Evolutionary conservation across 2,888 invertebrate species (phyloP), one percentile per base, ranked within the genome.

Genomic region (Leucoma salicis): DNA sequence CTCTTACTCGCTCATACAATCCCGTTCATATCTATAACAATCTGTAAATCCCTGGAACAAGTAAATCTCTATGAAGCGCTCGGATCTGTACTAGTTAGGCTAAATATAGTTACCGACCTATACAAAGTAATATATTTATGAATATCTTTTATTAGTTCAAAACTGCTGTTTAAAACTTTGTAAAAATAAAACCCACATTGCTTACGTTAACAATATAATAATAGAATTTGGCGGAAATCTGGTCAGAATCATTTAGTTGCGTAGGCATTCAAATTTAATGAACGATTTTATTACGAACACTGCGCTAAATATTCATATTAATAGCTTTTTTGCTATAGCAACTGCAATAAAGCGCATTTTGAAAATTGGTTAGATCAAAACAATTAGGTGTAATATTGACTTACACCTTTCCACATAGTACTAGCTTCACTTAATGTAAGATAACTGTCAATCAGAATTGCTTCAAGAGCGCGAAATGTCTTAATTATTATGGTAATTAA

Each of bases 181-280:
- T 57, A 48, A 65, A 67, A 71, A 71, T 68, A 70, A 64, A 68
- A 46, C 57, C 54, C 54, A 55, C 60, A 53, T 55, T 70, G 70
- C 53, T 70, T 70, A 70, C 63, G 47, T 53, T 65, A 61, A 14
- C 47, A 57, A 46, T 64, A 66, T 70, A 72, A 67, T 70, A 63
- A 66, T 67, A 70, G 66, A 66, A 57, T 63, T 56, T 67, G 41
- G 59, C 57, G 70, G 71, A 69, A 53, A 67, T 72, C 70, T 70
- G 70, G 66, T 53, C 59, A 72, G 57, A 60, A 66, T 70, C 71
- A 68, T 66, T 72, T 62, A 59, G 54, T 57, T 50, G 42, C 63
- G 64, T 60, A 45, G 43, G 55, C 63, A 63, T 63, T 61, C 53
- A 61, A 67, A 54, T 63, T 63, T 66, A 65, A 68, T 70, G 62